A percentile compares a stretch with the other conserved stretches of the same genome.
These are phyloP conservation scores for Rhyacichthys aspro DNA, from an alignment of 2,797 vertebrate species.

Conservation along the genomic window DNA sequence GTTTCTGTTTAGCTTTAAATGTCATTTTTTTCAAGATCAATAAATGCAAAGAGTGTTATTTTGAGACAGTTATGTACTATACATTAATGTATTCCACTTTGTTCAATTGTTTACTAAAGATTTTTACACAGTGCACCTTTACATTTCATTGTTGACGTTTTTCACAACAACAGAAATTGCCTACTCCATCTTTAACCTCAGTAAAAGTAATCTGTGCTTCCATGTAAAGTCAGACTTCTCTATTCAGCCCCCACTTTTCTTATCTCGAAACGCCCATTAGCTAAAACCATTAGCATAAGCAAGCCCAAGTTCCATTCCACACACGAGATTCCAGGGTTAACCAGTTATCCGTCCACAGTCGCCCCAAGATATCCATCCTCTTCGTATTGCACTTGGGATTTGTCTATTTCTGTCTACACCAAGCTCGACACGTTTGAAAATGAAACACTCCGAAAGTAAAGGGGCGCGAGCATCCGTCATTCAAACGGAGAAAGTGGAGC, in stretches of 20 bases:
- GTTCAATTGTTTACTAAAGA: too few relatives aligned
- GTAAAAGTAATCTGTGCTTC: slow-evolving; percentile 52
- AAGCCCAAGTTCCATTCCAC: slow-evolving; percentile 44
- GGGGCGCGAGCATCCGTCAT: slow-evolving; percentile 50
- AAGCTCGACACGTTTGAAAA: slow-evolving; percentile 55
- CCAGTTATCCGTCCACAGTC: slow-evolving; percentile 51
- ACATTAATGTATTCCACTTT: not conserved
- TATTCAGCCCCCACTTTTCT: slow-evolving; percentile 11
- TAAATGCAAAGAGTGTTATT: too few relatives aligned
- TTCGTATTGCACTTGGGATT: slow-evolving; percentile 70
- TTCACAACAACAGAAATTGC: not conserved
- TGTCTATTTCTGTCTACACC: slow-evolving; percentile 65
- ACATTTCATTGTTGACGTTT: not conserved
- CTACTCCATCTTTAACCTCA: slow-evolving; percentile 35
- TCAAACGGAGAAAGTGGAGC: slow-evolving; percentile 56
- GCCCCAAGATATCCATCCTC: slow-evolving; percentile 57
- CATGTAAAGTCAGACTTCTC: slow-evolving; percentile 50
- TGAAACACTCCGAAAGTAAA: slow-evolving; percentile 46
- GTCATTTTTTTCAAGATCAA: too few relatives aligned
- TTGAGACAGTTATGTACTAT: too few relatives aligned
- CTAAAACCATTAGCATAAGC: slow-evolving; percentile 22
- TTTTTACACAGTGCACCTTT: not conserved
- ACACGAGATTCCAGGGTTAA: slow-evolving; percentile 48
- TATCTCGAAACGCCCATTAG: slow-evolving; percentile 18
- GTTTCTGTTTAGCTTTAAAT: too few relatives aligned